Conservation (phyloP, 2,888 invertebrate genomes). For the Heliconius charithonia region DNA sequence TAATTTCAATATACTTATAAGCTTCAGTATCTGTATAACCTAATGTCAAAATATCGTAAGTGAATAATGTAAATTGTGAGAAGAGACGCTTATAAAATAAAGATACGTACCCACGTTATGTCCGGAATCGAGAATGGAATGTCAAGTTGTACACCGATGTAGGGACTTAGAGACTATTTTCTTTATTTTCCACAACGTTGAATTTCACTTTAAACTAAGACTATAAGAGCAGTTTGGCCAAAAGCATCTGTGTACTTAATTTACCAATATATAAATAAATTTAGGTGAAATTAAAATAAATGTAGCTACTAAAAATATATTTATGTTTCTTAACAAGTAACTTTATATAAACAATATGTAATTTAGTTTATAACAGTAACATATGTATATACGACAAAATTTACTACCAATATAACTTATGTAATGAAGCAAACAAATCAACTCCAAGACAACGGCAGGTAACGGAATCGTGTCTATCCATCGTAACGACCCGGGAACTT, state of each 20-base stretch:
- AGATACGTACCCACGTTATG: background rate
- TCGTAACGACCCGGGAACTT: conserved; percentile 60
- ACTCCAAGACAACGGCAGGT: conserved; percentile 20
- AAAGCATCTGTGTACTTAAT: background rate
- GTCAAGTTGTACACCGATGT: background rate
- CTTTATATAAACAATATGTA: too few relatives aligned
- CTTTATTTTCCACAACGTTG: background rate
- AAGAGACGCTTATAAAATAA: background rate
- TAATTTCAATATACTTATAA: too few relatives aligned
- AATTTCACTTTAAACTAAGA: background rate
- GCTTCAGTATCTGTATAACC: too few relatives aligned
- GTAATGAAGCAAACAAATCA: conserved; percentile 16
- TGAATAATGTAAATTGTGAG: background rate
- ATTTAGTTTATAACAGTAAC: background rate
- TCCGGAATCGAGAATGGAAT: background rate
- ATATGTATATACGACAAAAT: conserved; percentile 19
- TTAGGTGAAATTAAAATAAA: background rate
- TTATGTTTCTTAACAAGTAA: background rate
- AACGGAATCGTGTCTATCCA: conserved; percentile 32
- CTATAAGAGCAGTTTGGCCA: background rate
- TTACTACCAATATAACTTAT: conserved; percentile 13
- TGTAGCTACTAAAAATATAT: background rate
- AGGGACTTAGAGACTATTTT: background rate
- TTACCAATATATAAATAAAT: background rate
- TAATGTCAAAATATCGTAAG: too few relatives aligned